phyloP scores from a whole-genome alignment of 2,113 vertebrate genomes.

The Myrmophylax atrothorax region DNA sequence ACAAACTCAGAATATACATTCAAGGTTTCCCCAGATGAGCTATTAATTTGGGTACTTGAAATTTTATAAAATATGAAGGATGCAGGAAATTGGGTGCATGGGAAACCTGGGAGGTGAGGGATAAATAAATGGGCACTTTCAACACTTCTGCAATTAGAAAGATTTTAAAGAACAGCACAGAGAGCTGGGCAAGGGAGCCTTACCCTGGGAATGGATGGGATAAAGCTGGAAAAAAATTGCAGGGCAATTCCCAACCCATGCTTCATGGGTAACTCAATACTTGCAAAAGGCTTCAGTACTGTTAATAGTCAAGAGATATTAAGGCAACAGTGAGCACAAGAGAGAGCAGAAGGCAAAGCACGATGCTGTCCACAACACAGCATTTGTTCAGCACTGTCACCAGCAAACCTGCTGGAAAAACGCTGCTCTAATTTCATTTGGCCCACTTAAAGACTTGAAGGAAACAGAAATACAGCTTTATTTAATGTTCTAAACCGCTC shows the following conservation, averaged over 20 bases:
- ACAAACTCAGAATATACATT: neutral
- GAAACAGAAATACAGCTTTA: conserved; percentile 32
- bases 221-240: neutral
- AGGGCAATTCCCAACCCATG: neutral
- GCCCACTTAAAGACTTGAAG: neutral
- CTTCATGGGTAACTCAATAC: neutral
- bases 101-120: fast-evolving
- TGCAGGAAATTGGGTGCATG: neutral
- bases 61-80: neutral
- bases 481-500: conserved; percentile 57
- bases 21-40: neutral
- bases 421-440: neutral
- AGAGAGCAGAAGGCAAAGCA: neutral
- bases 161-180: neutral
- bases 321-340: neutral
- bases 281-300: neutral
- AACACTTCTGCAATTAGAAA: neutral
- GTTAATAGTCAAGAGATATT: neutral
- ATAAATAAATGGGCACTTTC: neutral
- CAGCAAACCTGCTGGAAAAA: neutral
- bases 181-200: neutral
- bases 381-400: neutral
- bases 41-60: neutral
- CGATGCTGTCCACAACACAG: neutral
- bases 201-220: neutral